Base-by-base conservation (phyloP, 2,113 vertebrate species). In the Chroicocephalus ridibundus region DNA sequence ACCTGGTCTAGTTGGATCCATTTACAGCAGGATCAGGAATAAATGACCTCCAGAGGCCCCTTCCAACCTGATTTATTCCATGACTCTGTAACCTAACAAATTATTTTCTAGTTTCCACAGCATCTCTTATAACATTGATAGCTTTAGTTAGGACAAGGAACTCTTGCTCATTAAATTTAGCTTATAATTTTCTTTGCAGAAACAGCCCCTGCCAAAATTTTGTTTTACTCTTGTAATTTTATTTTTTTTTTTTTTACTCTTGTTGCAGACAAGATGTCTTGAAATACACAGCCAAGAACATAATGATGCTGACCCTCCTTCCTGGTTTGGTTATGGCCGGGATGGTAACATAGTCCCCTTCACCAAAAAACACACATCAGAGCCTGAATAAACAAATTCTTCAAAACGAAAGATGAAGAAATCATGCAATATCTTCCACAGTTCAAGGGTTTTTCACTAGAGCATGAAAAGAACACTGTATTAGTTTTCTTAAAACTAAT, bases 211-310 rank as follows among this genome's bases (percentile, higher is more conserved):
- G 65, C 74, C 52, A 51, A 15, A 0, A 4, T 7, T 58, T 38
- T 29, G 38, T 55, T 52, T 88, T 18, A 58, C 26, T 89, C 60
- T 71, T 69, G 15, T 80, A 2, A 25, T 55, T 51, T 58, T 68
- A 57, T 61, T 51, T 46, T 55, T 32, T 58, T 38, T 38, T 72
- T 58, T 72, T 36, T 42, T 60, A 80, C 14, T 90, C 70, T 93
- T 88, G 29, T 84, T 95, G 76, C 91, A 99, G 99, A 94, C 77
- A 94, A 66, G 98, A 97, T 19, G 98, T 98, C 81, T 79, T 97
- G 62, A 98, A 97, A 97, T 95, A 98, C 34, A 94, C 96, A 79
- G 70, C 96, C 55, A 78, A 95, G 98, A 99, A 86, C 97, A 99
- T 65, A 98, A 87, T 40, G 89, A 90, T 8, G 96, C 97, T 11